Evolutionary conservation across 2,888 invertebrate genomes (phyloP), one percentile per base, ranked within the genome.

Genomic region (Ditula angustiorana): DNA sequence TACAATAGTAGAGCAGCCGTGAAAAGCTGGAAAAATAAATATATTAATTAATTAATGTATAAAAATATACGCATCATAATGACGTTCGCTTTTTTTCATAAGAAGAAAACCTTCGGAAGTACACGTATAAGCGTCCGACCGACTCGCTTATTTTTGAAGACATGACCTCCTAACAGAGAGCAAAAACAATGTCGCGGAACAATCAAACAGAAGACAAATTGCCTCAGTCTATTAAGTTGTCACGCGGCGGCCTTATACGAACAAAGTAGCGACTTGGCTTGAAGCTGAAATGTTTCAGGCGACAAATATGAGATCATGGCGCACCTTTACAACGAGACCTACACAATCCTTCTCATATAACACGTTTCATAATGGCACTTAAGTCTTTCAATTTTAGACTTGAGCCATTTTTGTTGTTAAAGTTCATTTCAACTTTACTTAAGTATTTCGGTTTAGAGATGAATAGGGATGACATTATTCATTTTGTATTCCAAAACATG

Each of bases 1-100:
- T 97, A 97, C 73, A 97, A 95, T 28, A 97, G 94, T 44, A 97
- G 90, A 4, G 95, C 94, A 0, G 97, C 97, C 5, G 97, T 97
- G 79, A 96, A 96, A 50, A 97, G 93, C 97, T 97, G 92, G 71
- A 94, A 92, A 69, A 69, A 68, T 73, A 75, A 73, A 55, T 52
- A 8, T 46, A 26, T 2, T 30, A 19, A 16, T 2, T 5, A 10
- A 35, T 35, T 21, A n/a, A 41, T 8, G 10, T 41, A 8, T 2
- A 19, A 19, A 41, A 16, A 41, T 19, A 41, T 19, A 10, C 41
- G 13, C 5, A 5, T 13, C 13, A n/a, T 4, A 7, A 37, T 7
- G 35, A 37, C 5, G 7, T 16, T 16, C 35, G 2, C 13, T 16
- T 37, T 37, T 19, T 41, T 19, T 41, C 10, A 41, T 19, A 41